Percentiles rank a stretch among this genome's conserved stretches.
Conservation (phyloP, 2,888 invertebrate genomes). For the Drosophila longiperda region DNA sequence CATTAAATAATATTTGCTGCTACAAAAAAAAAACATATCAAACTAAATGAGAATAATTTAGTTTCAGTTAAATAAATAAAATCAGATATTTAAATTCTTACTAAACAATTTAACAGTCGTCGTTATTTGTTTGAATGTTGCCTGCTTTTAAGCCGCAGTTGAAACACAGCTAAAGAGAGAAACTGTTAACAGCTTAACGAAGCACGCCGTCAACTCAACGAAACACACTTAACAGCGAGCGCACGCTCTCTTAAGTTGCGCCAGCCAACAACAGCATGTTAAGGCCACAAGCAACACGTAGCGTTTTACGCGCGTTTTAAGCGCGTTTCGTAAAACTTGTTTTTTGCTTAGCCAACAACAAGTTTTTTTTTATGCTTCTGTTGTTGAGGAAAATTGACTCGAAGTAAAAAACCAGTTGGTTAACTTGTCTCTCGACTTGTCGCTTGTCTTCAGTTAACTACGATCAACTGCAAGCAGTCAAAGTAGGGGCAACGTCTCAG, state of each 20-base stretch:
- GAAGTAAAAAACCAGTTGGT: constrained; percentile 61
- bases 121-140: constrained; percentile 29
- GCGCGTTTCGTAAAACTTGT: constrained; percentile 56
- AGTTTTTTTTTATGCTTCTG: constrained; percentile 10
- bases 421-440: constrained; percentile 38
- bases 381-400: constrained; percentile 40
- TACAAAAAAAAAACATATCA: too few species aligned
- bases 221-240: constrained; percentile 27
- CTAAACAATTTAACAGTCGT: neutral
- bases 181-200: constrained; percentile 29
- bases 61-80: neutral
- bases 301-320: constrained; percentile 55
- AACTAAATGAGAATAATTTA: neutral
- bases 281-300: constrained; percentile 61
- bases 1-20: neutral
- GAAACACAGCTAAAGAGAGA: constrained; percentile 25
- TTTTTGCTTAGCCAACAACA: constrained; percentile 50
- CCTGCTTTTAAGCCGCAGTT: constrained; percentile 43
- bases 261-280: constrained; percentile 36
- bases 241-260: constrained; percentile 1
- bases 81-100: neutral
- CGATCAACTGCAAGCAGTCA: constrained; percentile 50
- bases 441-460: constrained; percentile 33
- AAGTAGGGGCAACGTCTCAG: constrained; percentile 60
- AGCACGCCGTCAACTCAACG: constrained; percentile 29